Evolutionary conservation across 1,140 invertebrate genomes (phyloP).

Genomic region (Mactra quadrangularis): DNA sequence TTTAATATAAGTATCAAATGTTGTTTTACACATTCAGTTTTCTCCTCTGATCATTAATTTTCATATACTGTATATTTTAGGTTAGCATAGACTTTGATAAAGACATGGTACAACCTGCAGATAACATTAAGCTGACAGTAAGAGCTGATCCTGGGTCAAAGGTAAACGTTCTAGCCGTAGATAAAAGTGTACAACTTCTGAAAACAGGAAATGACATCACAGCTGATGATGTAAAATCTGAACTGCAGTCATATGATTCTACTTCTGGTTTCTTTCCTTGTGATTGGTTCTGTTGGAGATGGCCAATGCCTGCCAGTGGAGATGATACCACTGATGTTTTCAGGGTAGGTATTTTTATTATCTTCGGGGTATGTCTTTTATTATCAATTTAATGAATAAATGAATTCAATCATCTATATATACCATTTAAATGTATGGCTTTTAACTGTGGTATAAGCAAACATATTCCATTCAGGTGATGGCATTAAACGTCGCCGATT

Average conservation of each 20-base stretch:
- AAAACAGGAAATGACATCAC: constrained; percentile 88
- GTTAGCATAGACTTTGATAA: constrained; percentile 79
- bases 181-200: constrained; percentile 92
- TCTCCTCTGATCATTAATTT: no score
- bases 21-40: no score
- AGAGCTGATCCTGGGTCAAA: constrained; percentile 93
- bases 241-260: constrained; percentile 34
- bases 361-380: no score
- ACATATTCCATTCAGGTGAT: background rate
- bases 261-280: background rate
- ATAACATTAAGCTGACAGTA: constrained; percentile 89
- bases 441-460: background rate
- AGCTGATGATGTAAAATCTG: constrained; percentile 73
- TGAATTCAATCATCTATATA: background rate
- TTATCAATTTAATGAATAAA: background rate
- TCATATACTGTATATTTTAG: no score
- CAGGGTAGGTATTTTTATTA: constrained; percentile 22
- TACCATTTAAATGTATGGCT: background rate
- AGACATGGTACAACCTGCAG: constrained; percentile 88
- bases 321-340: constrained; percentile 49
- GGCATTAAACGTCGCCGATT: no score
- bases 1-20: no score
- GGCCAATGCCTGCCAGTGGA: constrained; percentile 55
- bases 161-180: constrained; percentile 92
- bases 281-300: constrained; percentile 49